Percentiles rank a stretch among this genome's conserved stretches.
Conservation (phyloP, 2,797 vertebrate species). For the Pseudotriccus pelzelni region DNA sequence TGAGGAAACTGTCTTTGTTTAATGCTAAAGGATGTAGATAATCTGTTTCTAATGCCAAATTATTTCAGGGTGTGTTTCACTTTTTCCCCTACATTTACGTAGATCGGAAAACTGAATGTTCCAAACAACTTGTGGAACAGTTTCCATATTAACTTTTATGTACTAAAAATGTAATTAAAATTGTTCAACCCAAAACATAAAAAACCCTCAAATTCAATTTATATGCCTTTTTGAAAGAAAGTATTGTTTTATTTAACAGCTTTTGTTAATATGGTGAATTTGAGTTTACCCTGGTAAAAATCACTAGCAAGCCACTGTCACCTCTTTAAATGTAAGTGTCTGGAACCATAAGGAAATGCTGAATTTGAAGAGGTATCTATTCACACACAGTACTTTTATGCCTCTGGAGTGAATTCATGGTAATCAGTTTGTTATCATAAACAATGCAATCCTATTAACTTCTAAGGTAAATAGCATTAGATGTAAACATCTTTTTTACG, state of each 20-base stretch:
- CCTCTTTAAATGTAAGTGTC: neutral
- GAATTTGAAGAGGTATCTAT: neutral
- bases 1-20: slow-evolving; percentile 68
- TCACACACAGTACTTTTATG: neutral
- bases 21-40: slow-evolving; percentile 76
- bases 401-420: slow-evolving; percentile 18
- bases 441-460: neutral
- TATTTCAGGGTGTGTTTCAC: slow-evolving; percentile 77
- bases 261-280: slow-evolving; percentile 16
- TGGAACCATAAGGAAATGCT: neutral
- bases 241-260: neutral
- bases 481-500: slow-evolving; percentile 35
- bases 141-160: slow-evolving; percentile 61
- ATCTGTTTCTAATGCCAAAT: slow-evolving; percentile 72
- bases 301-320: neutral
- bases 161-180: slow-evolving; percentile 47
- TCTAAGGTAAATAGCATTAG: slow-evolving; percentile 28
- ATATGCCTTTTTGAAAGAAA: slow-evolving; percentile 37
- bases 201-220: neutral
- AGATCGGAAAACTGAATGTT: slow-evolving; percentile 78
- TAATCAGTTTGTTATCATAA: slow-evolving; percentile 28
- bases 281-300: neutral
- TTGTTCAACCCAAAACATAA: neutral
- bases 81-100: slow-evolving; percentile 79
- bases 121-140: slow-evolving; percentile 73